Base-by-base conservation (phyloP, 1,140 invertebrate genomes). In the Octopus sinensis region DNA sequence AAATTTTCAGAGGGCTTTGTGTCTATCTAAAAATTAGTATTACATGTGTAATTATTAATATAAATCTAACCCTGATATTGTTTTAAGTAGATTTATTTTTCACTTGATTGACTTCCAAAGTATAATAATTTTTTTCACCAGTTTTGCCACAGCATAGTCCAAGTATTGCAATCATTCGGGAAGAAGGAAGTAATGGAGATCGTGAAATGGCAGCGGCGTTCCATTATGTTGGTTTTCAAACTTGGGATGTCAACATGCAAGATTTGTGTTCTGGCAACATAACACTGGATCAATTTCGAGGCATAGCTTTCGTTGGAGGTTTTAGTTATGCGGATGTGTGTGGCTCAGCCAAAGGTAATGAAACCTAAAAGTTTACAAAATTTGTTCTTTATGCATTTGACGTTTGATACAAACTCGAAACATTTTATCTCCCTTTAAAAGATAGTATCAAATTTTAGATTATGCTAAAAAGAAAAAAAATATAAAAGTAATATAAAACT, bases 291-390 rank as follows among this genome's bases (percentile, higher is more conserved):
- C 89, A 92, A 17, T 99, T 98, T 91, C 92, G 94, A 83, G 98
- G 98, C 6, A 86, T 99, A 13, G 94, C 97, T 54, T 99, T 99
- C 87, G 97, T 97, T 4, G 98, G 98, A 71, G 98, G 98, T 17
- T 99, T 99, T 88, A 98, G 97, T 90, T 99, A 98, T 92, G 97
- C 96, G 56, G 97, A 99, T 92, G 98, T 98, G 3, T 91, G 98
- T 56, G 98, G 98, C 1, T 98, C 97, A 1, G 97, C 96, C 0
- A 98, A 98, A 92, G 97, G 92, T 92, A 84, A 81, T 43, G 30
- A 43, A 43, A 43, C 30, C 30, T 43, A 43, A 43, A 43, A 43
- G 1, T 43, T 43, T 43, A 43, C 30, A 43, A 43, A 43, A 43
- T 43, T 43, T 43, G 30, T 43, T 43, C 30, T 43, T 43, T 0